Evolutionary conservation across 2,113 vertebrate genomes (phyloP).

Genomic region (Petaurus breviceps): DNA sequence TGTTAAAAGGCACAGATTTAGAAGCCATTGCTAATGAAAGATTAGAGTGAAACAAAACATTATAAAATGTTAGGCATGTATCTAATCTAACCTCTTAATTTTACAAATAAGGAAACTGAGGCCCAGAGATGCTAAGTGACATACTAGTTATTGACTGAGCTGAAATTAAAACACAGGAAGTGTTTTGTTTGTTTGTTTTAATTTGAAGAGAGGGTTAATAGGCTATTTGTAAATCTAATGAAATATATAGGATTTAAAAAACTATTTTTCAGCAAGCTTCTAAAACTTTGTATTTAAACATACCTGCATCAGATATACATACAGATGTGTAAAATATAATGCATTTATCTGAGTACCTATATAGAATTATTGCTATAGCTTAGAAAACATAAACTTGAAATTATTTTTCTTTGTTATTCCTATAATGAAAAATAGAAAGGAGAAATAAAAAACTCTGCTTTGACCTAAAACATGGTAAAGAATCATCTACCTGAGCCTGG

Average conservation of each 20-base stretch:
- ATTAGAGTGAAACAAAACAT: neutral
- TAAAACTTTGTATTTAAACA: neutral
- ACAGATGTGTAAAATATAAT: neutral
- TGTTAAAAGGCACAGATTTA: neutral
- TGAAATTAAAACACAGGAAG: neutral
- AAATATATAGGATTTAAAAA: neutral
- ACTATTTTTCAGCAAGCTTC: neutral
- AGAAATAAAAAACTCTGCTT: conserved; percentile 32
- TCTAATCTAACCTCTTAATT: neutral
- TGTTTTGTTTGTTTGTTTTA: neutral
- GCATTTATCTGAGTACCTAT: neutral
- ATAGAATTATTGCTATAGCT: neutral
- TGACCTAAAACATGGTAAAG: conserved; percentile 74
- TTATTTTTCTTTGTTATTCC: conserved; percentile 69
- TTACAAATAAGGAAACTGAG: neutral
- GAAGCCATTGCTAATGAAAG: neutral
- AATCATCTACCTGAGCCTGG: conserved; percentile 69
- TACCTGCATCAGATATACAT: neutral
- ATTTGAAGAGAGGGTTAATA: neutral
- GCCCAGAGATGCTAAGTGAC: neutral
- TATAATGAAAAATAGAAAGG: conserved; percentile 54
- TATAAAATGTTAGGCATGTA: neutral
- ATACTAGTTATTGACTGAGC: neutral
- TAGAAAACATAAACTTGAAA: neutral
- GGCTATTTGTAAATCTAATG: neutral